phyloP scores from a whole-genome alignment of 37 sponge, comb jelly and placozoan species.

The Mnemiopsis leidyi region DNA sequence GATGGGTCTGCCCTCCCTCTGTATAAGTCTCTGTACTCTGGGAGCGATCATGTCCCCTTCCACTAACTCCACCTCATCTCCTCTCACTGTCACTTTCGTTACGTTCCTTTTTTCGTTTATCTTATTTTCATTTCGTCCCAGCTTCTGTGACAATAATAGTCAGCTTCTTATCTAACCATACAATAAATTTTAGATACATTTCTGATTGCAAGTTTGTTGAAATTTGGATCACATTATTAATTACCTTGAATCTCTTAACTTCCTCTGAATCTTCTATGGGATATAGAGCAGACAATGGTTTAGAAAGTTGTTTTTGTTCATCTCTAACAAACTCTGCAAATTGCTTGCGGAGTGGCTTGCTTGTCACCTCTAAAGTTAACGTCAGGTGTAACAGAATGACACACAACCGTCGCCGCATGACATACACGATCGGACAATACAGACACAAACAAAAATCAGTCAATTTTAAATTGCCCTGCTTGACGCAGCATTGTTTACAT shows the following conservation, averaged over 20 bases:
- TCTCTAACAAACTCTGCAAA: not conserved
- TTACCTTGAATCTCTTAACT: not conserved
- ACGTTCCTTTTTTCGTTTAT: not conserved
- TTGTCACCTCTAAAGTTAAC: not conserved
- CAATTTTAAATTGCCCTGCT: no score
- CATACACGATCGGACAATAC: no score
- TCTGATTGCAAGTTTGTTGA: no score
- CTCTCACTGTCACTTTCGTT: not conserved
- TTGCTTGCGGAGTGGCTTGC: not conserved
- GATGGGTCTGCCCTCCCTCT: not conserved
- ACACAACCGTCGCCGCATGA: no score
- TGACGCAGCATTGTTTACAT: no score
- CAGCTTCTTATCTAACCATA: no score
- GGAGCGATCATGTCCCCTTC: conserved; percentile 27
- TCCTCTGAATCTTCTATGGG: not conserved
- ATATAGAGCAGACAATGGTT: not conserved
- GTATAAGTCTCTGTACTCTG: not conserved
- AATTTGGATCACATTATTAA: no score
- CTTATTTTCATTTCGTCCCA: not conserved
- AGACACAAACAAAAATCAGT: no score
- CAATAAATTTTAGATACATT: no score
- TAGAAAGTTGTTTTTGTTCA: not conserved
- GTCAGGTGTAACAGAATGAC: not conserved
- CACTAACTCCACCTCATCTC: not conserved
- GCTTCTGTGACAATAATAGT: not conserved